A percentile compares a stretch with the other conserved stretches of the same genome.
Evolutionary conservation across 2,797 vertebrate species (phyloP).

Genomic region (Galago senegalensis): DNA sequence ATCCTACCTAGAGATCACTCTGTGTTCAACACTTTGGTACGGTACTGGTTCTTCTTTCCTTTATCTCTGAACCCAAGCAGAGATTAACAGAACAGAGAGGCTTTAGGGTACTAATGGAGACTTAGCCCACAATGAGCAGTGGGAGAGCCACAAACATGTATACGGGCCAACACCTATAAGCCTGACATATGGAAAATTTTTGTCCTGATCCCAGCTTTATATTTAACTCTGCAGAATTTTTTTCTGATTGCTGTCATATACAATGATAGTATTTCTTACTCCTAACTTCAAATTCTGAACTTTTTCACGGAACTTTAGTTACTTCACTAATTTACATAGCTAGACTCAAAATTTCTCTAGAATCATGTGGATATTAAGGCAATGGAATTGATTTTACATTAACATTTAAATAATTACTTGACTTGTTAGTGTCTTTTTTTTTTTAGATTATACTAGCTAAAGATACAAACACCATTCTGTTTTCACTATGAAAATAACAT

Average conservation of each 20-base stretch:
- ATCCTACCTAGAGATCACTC: background rate
- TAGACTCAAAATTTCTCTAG: background rate
- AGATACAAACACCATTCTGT: background rate
- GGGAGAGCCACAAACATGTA: background rate
- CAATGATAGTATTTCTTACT: background rate
- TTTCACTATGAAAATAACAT: background rate
- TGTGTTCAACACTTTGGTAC: background rate
- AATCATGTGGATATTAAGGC: background rate
- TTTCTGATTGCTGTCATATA: background rate
- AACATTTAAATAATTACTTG: background rate
- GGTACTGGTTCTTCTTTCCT: background rate
- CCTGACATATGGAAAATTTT: background rate
- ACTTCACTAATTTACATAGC: background rate
- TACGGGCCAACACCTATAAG: background rate
- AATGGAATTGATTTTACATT: background rate
- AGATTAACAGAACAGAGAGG: background rate
- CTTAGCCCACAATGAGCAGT: background rate
- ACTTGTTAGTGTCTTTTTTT: background rate
- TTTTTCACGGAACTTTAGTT: background rate
- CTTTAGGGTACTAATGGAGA: background rate
- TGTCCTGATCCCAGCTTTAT: background rate
- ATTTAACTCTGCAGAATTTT: background rate
- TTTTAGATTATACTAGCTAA: background rate
- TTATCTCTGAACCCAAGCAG: background rate
- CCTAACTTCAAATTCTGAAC: background rate